A percentile compares a stretch with the other conserved stretches of the same genome.
Evolutionary conservation across 1,140 invertebrate genomes (phyloP).

Genomic region (Cephus cinctus): DNA sequence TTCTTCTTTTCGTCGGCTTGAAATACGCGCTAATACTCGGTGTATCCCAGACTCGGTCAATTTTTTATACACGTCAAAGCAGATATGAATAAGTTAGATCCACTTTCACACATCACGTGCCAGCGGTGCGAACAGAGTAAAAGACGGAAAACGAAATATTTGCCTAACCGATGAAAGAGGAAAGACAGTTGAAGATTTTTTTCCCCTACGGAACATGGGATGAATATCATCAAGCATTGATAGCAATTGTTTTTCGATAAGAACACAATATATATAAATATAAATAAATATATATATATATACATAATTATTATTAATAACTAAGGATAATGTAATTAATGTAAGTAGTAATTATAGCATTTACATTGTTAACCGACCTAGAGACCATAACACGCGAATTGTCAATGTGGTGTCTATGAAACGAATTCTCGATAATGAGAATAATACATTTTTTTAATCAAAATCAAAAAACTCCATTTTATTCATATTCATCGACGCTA

Average conservation of each 20-base stretch:
- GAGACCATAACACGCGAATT: conserved; percentile 37
- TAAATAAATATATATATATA: conserved; percentile 30
- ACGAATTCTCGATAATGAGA: conserved; percentile 34
- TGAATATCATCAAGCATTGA: no score
- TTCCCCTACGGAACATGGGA: no score
- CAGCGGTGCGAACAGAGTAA: no score
- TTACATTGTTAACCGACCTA: conserved; percentile 40
- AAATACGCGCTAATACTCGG: background rate
- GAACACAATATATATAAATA: conserved; percentile 25
- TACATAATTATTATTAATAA: conserved; percentile 21
- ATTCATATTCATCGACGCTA: background rate
- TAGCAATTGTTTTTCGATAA: conserved; percentile 14
- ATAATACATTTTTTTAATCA: conserved; percentile 41
- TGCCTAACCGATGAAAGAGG: no score
- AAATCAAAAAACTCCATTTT: conserved; percentile 14
- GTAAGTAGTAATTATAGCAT: conserved; percentile 39
- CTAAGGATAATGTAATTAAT: conserved; percentile 39
- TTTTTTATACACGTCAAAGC: no score
- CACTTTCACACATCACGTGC: no score
- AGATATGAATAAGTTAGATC: no score
- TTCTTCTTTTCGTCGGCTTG: background rate
- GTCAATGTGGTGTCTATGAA: conserved; percentile 40
- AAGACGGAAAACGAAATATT: no score
- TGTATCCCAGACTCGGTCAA: background rate
- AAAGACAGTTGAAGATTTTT: no score